These are phyloP conservation scores for Lacerta agilis DNA, from an alignment of 2,797 vertebrate species.

Conservation along the genomic window DNA sequence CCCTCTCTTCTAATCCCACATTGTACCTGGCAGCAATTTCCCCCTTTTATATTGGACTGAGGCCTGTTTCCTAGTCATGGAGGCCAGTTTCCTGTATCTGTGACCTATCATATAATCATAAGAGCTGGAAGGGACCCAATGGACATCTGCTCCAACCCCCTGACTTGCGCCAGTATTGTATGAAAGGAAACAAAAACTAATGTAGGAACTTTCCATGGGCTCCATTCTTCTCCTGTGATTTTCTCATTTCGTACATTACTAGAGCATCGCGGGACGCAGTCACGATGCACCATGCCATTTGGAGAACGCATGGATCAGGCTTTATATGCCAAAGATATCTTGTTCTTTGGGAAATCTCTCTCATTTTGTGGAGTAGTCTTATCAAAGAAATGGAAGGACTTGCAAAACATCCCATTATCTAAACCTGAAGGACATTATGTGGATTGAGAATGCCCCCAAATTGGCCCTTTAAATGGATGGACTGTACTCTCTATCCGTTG, in stretches of 20 bases:
- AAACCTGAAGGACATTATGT: not conserved
- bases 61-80: not conserved
- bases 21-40: conserved; percentile 21
- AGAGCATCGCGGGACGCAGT: not conserved
- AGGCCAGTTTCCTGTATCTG: not conserved
- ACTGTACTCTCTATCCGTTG: not conserved
- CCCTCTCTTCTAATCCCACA: not conserved
- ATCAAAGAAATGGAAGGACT: not conserved
- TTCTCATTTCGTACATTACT: not conserved
- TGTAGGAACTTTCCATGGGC: not conserved
- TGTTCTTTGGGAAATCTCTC: not conserved
- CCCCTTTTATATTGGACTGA: conserved; percentile 34
- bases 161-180: not conserved
- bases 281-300: not conserved
- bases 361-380: no score
- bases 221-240: not conserved
- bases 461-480: not conserved
- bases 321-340: not conserved
- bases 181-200: not conserved
- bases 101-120: not conserved
- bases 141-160: not conserved
- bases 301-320: not conserved
- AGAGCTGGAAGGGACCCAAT: not conserved
- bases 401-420: not conserved
- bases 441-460: not conserved